Base-by-base conservation (phyloP, 2,113 vertebrate species). In the Pelmatolapia mariae region DNA sequence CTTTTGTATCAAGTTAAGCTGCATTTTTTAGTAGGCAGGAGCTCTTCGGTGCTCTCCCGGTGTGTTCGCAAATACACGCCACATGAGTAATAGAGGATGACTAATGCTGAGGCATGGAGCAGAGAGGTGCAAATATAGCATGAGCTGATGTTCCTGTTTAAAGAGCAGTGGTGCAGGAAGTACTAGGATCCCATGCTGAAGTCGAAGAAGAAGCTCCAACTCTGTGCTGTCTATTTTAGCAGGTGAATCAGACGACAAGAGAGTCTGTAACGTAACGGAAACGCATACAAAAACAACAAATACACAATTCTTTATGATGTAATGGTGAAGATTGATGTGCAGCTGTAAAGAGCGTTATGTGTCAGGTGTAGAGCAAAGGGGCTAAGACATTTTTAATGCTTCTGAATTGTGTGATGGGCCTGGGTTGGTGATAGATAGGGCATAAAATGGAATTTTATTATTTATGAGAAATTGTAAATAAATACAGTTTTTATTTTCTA, bases 21-120 rank as follows among this genome's bases (percentile, higher is more conserved):
- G 85, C 91, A 90, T 91, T 89, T 86, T 76, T 87, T 53, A 82
- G n/a, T 10, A 43, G 83, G 81, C 11, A 47, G 85, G 54, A n/a
- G 2, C 68, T 61, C n/a, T 81, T 11, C 2, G 1, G n/a, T 38
- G 22, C n/a, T 63, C 36, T 18, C 22, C 11, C 22, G 19, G 43
- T 73, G 11, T 29, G 26, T 13, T 13, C 2, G 11, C 18, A 80
- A 50, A 81, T 15, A 7, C 22, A 29, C 29, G 47, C 12, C 13
- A 45, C 15, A 50, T 86, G 80, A 90, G 38, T 76, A 31, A 84
- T 33, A n/a, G 2, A 73, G 43, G 3, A 36, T 82, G 43, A 68
- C 22, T n/a, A 79, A 86, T 71, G 24, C n/a, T 82, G 79, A 66
- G 7, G 19, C 33, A 22, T 36, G 4, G 12, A 3, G 16, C 8